Conservation (phyloP, 92 coral and sea anemone species). For the Palythoa grandis region DNA sequence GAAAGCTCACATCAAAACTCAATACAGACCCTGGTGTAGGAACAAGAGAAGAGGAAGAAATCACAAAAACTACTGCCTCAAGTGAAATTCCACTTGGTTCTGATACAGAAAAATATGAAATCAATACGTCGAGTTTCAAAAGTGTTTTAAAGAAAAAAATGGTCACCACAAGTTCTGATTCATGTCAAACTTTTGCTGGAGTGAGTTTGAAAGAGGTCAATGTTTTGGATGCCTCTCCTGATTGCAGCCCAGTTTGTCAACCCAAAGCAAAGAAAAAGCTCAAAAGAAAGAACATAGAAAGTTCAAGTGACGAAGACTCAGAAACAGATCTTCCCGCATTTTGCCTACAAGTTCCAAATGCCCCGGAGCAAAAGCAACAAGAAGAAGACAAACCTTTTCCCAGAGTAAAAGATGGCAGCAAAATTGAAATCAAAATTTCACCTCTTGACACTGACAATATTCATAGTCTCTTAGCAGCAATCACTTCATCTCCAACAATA, state of each 20-base stretch:
- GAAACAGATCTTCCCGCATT: constrained; percentile 20
- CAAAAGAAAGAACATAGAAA: background rate
- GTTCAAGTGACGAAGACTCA: constrained; percentile 28
- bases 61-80: background rate
- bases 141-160: background rate
- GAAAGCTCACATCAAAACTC: background rate
- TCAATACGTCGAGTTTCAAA: background rate
- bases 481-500: background rate
- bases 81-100: background rate
- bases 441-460: constrained; percentile 13
- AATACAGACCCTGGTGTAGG: background rate
- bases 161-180: background rate
- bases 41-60: background rate
- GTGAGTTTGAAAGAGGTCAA: background rate
- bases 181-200: background rate
- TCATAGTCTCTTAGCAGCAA: background rate
- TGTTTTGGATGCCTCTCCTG: background rate
- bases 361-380: background rate
- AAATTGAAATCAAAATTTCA: constrained; percentile 9
- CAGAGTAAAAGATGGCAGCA: background rate
- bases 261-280: background rate
- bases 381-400: background rate
- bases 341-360: constrained; percentile 12
- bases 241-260: background rate
- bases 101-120: constrained; percentile 1